Base-by-base conservation (phyloP, 2,797 vertebrate genomes). In the Sarcophilus harrisii region DNA sequence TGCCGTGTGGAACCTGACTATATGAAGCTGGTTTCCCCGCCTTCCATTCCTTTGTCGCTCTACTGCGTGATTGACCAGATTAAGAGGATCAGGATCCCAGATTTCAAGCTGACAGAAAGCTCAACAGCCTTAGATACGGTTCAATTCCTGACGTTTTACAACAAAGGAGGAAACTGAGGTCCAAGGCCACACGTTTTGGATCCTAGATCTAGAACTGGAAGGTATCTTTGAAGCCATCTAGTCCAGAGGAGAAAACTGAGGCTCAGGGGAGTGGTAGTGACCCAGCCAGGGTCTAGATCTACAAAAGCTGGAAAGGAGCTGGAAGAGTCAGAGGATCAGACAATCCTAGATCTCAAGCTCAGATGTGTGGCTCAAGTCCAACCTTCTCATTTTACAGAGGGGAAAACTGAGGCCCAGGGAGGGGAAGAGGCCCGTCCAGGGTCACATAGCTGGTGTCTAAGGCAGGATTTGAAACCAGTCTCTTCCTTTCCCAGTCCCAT, bases 161-260 rank as follows among this genome's bases (percentile, higher is more conserved):
- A 94, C 54, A 95, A 90, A 94, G 58, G 60, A 91, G 58, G 91
- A 97, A 94, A 92, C 81, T 3, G 49, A 96, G 90, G n/a, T 66
- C 91, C 38, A 58, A 66, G 14, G 57, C 73, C n/a, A 92, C 49
- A 90, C 10, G 30, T 49, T 14, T 24, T 94, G 30, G 57, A 57
- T 91, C 16, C 54, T 21, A 66, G 60, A 13, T n/a, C 14, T 66
- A 66, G 32, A 66, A n/a, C 62, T 16, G 24, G 59, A 62, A 62
- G 29, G 10, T 62, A 32, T 62, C 29, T 60, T 60, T 12, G 29
- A 58, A 58, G 24, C 58, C 58, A 59, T 28, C 24, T 59, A 29
- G 58, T 59, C 58, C 57, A 95, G 89, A 94, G 60, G 58, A 91
- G 60, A 81, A 97, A 93, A 92, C 73, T 5, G 38, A 96, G 90